phyloP scores from a whole-genome alignment of 1,140 invertebrate genomes.

The Uloborus diversus region DNA sequence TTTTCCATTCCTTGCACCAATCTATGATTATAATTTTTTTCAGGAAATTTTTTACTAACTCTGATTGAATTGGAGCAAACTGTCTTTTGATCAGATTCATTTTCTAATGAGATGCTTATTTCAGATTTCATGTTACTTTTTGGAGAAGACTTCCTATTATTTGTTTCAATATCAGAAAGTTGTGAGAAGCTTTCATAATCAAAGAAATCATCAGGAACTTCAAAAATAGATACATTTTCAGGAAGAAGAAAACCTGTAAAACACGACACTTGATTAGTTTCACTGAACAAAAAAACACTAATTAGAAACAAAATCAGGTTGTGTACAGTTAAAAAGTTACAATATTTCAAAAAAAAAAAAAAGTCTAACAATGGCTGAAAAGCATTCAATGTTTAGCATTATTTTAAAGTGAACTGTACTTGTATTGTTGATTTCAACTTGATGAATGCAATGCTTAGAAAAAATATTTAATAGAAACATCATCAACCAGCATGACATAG shows the following conservation, averaged over 20 bases:
- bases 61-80: not conserved
- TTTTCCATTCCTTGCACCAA: too few species aligned
- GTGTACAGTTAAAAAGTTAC: not conserved
- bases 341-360: not conserved
- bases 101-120: not conserved
- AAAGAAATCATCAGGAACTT: constrained; percentile 27
- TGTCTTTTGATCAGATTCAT: not conserved
- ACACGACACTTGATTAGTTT: not conserved
- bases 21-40: not conserved
- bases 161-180: not conserved
- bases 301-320: not conserved
- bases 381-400: not conserved
- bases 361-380: not conserved
- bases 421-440: too few species aligned
- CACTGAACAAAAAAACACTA: not conserved
- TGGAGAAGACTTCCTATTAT: not conserved
- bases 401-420: not conserved
- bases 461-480: too few species aligned
- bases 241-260: constrained; percentile 14
- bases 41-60: not conserved
- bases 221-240: constrained; percentile 7
- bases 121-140: not conserved
- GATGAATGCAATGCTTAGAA: too few species aligned
- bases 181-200: constrained; percentile 27
- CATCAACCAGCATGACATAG: too few species aligned